Percentiles rank a stretch among this genome's conserved stretches.
These are phyloP conservation scores for Hyla sarda DNA, from an alignment of 2,113 vertebrate species.

Conservation along the genomic window DNA sequence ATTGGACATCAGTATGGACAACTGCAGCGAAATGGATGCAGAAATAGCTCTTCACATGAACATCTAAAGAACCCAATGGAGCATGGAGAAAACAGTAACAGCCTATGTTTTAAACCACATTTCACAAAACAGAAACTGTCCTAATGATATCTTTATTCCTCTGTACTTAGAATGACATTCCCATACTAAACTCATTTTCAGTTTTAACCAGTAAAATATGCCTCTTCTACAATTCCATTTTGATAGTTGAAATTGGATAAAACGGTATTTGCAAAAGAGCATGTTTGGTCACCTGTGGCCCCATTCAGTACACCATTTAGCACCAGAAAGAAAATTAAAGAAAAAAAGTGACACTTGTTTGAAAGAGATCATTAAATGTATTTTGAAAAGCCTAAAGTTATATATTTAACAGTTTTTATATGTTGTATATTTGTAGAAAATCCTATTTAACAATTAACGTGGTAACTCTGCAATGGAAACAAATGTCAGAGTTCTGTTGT, in stretches of 20 bases:
- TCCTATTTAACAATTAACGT: slow-evolving; percentile 94
- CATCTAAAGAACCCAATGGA: slow-evolving; percentile 63
- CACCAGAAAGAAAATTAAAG: slow-evolving; percentile 81
- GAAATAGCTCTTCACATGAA: slow-evolving; percentile 67
- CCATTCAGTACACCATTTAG: slow-evolving; percentile 77
- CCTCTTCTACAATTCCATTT: slow-evolving; percentile 85
- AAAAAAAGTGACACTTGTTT: slow-evolving; percentile 80
- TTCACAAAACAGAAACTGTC: slow-evolving; percentile 64
- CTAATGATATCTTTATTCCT: slow-evolving; percentile 78
- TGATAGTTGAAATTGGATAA: slow-evolving; percentile 83
- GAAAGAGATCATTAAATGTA: slow-evolving; percentile 98
- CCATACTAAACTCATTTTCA: slow-evolving; percentile 87
- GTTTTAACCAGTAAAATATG: slow-evolving; percentile 86
- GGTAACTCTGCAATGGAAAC: slow-evolving; percentile 81
- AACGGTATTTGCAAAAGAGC: slow-evolving; percentile 83
- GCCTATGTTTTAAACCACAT: slow-evolving; percentile 65
- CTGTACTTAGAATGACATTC: slow-evolving; percentile 79
- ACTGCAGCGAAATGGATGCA: slow-evolving; percentile 61
- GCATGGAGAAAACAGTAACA: slow-evolving; percentile 62
- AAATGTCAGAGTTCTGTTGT: slow-evolving; percentile 79
- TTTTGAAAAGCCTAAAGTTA: slow-evolving; percentile 99
- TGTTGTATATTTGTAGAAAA: slow-evolving; percentile 99
- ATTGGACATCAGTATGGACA: slow-evolving; percentile 63
- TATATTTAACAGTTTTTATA: slow-evolving; percentile 99
- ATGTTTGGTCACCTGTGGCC: slow-evolving; percentile 81